Percentiles rank a stretch among this genome's conserved stretches.
Evolutionary conservation across 2,797 vertebrate species (phyloP).

Genomic region (Tarsius wallacei): DNA sequence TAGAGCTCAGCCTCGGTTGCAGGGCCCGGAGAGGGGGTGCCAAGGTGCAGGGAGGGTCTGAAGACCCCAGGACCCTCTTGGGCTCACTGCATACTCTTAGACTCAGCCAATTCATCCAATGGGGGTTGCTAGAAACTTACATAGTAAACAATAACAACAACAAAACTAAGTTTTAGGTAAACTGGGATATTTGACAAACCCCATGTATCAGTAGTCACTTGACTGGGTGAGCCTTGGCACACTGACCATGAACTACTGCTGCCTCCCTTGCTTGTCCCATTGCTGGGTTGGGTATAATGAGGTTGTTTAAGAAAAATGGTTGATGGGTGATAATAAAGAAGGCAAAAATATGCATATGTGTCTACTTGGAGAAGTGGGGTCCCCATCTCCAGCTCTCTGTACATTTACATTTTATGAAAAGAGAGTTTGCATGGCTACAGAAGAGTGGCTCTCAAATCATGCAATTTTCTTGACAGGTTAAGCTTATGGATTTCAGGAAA

Average conservation of each 20-base stretch:
- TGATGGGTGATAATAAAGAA: background rate
- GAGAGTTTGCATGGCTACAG: background rate
- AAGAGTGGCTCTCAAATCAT: background rate
- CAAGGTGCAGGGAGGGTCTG: background rate
- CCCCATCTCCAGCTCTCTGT: background rate
- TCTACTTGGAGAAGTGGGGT: background rate
- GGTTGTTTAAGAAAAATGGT: background rate
- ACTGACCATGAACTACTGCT: background rate
- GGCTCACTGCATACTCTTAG: background rate
- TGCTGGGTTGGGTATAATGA: background rate
- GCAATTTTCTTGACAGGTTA: background rate
- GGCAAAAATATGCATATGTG: background rate
- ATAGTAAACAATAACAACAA: background rate
- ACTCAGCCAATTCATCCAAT: background rate
- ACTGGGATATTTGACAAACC: conserved; percentile 11
- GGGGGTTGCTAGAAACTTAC: background rate
- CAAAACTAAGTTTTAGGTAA: background rate
- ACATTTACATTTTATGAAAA: background rate
- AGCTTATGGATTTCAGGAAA: background rate
- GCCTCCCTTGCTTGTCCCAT: background rate
- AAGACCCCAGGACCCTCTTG: background rate
- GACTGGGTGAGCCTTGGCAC: background rate
- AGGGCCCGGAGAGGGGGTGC: background rate
- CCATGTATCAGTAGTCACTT: background rate
- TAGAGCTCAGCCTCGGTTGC: background rate